These are phyloP conservation scores for Sebastes iracundus DNA, from an alignment of 2,797 vertebrate species.

Conservation along the genomic window DNA sequence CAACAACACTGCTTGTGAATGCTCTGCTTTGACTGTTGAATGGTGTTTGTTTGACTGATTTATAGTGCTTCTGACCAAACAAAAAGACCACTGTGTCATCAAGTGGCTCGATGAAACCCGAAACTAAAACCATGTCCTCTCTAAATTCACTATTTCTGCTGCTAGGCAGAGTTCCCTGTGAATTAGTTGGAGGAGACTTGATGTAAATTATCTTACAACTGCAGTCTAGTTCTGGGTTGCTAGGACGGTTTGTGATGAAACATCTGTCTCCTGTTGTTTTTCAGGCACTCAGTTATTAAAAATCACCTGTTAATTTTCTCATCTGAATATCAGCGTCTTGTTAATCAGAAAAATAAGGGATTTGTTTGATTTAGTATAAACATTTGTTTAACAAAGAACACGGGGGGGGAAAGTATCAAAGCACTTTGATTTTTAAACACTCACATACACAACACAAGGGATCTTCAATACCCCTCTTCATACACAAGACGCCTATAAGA, in stretches of 20 bases:
- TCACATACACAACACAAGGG: constrained; percentile 36
- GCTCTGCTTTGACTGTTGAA: neutral
- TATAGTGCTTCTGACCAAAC: neutral
- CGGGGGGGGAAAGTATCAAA: constrained; percentile 13
- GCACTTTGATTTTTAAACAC: constrained; percentile 23
- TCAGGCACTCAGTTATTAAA: constrained; percentile 7
- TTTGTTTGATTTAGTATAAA: constrained; percentile 17
- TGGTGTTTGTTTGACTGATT: neutral
- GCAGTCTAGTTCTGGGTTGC: neutral
- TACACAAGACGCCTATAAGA: constrained; percentile 12
- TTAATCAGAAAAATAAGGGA: neutral
- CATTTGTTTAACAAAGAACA: constrained; percentile 9
- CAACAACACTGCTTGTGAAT: neutral
- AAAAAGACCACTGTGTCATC: neutral
- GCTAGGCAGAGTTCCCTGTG: neutral
- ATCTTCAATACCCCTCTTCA: constrained; percentile 11
- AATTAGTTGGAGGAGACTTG: neutral
- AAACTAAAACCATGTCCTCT: neutral
- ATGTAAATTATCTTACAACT: neutral
- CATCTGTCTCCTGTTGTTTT: neutral
- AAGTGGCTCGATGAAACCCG: neutral
- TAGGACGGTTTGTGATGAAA: neutral
- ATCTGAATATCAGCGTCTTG: neutral
- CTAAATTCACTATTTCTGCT: neutral
- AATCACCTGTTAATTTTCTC: neutral